Conservation (phyloP, 2,113 vertebrate species). For the Trochalopteron elliotii region DNA sequence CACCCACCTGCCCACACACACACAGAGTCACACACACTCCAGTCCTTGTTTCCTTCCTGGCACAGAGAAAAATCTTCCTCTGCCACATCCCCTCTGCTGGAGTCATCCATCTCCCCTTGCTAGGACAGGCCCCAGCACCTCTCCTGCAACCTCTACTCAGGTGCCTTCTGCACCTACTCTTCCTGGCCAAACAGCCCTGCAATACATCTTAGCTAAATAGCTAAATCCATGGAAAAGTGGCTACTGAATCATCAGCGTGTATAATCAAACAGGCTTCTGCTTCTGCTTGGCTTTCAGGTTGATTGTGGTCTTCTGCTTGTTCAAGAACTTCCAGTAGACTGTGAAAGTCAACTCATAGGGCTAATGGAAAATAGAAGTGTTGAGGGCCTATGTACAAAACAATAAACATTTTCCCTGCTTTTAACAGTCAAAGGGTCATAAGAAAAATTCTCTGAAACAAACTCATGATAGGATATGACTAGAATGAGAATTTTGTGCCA, state of each 20-base stretch:
- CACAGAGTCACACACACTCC: accelerated
- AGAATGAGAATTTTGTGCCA: not conserved
- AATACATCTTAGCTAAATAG: not conserved
- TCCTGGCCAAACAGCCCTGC: not conserved
- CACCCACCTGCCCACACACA: too few species aligned
- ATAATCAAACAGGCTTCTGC: not conserved
- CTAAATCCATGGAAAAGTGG: not conserved
- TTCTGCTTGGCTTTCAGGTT: not conserved
- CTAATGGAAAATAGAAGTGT: not conserved
- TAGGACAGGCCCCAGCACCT: not conserved
- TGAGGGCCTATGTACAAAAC: not conserved
- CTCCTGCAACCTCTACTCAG: not conserved
- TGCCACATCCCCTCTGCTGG: not conserved
- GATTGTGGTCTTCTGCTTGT: not conserved
- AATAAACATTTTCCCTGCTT: not conserved
- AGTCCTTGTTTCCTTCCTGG: not conserved
- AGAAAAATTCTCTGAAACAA: not conserved
- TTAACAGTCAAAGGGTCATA: not conserved
- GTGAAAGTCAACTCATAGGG: not conserved
- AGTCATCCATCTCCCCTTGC: not conserved
- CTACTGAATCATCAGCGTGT: not conserved
- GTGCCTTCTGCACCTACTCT: not conserved
- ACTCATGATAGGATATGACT: not conserved
- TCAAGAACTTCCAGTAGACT: not conserved
- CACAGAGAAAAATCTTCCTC: not conserved